Percentiles rank a stretch among this genome's conserved stretches.
These are phyloP conservation scores for Apotomis turbidana DNA, from an alignment of 2,888 invertebrate genomes.

Conservation along the genomic window DNA sequence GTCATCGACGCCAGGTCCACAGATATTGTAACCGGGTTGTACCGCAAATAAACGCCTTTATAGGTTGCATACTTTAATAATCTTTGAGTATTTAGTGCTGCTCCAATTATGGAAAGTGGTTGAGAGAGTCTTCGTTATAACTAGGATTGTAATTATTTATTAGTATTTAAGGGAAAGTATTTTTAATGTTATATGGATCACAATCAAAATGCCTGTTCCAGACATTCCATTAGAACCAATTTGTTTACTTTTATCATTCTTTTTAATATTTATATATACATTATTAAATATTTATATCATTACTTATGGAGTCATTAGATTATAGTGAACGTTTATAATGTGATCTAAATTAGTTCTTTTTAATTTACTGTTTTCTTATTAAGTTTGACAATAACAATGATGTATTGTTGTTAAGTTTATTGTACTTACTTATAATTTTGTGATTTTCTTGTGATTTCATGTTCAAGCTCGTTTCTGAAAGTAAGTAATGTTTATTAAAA, in stretches of 20 bases:
- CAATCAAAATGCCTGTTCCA: constrained; percentile 54
- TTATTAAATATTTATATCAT: constrained; percentile 40
- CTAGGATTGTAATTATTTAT: constrained; percentile 44
- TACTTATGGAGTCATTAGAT: constrained; percentile 50
- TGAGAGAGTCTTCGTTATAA: constrained; percentile 59
- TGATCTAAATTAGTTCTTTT: constrained; percentile 37
- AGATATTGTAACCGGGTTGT: too few relatives aligned
- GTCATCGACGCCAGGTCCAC: too few relatives aligned
- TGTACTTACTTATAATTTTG: constrained; percentile 32
- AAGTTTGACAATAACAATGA: constrained; percentile 13
- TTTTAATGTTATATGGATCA: constrained; percentile 64
- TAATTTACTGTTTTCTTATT: constrained; percentile 26
- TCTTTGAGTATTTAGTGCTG: constrained; percentile 56
- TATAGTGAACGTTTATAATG: constrained; percentile 44
- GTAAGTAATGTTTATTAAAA: constrained; percentile 32
- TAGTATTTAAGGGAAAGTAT: constrained; percentile 57
- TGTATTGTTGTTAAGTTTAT: constrained; percentile 17
- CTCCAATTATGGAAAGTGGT: constrained; percentile 60
- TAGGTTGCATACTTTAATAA: constrained; percentile 19
- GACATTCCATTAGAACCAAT: constrained; percentile 65
- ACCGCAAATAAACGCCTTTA: constrained; percentile 1
- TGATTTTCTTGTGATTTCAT: constrained; percentile 62
- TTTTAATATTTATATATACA: constrained; percentile 19
- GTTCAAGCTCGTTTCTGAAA: constrained; percentile 52
- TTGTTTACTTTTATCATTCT: constrained; percentile 42